These are phyloP conservation scores for Acrobasis suavella DNA, from an alignment of 2,888 invertebrate species.

Conservation along the genomic window DNA sequence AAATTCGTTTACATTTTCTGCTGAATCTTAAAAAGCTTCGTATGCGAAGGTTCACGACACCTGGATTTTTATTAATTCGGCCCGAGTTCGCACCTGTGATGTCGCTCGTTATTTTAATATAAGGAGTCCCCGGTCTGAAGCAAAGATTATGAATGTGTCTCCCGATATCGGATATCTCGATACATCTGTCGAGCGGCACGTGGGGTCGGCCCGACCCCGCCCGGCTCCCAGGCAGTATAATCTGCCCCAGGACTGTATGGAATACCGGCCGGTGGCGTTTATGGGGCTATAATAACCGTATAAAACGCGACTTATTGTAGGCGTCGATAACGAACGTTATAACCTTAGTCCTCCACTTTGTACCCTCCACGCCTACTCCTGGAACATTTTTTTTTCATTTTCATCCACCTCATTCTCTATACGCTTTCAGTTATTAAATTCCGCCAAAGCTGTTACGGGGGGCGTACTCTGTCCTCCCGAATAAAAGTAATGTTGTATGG, in stretches of 20 bases:
- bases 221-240: conserved; percentile 66
- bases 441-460: conserved; percentile 29
- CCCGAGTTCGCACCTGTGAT: conserved; percentile 66
- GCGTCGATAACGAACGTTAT: conserved; percentile 79
- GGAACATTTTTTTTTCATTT: conserved; percentile 49
- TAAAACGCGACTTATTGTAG: conserved; percentile 82
- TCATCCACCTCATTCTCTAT: conserved; percentile 43
- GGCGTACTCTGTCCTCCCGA: conserved; percentile 49
- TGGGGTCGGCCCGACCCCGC: conserved; percentile 52
- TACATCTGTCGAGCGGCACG: conserved; percentile 79
- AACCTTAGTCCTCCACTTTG: conserved; percentile 65
- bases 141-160: conserved; percentile 81
- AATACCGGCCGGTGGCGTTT: conserved; percentile 81
- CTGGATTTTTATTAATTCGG: conserved; percentile 61
- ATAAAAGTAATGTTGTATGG: conserved; percentile 67
- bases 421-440: conserved; percentile 46
- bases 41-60: neutral
- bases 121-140: conserved; percentile 67
- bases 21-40: neutral
- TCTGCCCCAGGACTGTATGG: conserved; percentile 79
- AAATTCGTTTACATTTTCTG: conserved; percentile 4
- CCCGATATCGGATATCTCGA: conserved; percentile 80
- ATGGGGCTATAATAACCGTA: conserved; percentile 82
- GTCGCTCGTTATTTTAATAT: conserved; percentile 73
- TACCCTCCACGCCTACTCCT: conserved; percentile 41